Conservation (phyloP, 1,140 invertebrate genomes). For the Heliconius himera region DNA sequence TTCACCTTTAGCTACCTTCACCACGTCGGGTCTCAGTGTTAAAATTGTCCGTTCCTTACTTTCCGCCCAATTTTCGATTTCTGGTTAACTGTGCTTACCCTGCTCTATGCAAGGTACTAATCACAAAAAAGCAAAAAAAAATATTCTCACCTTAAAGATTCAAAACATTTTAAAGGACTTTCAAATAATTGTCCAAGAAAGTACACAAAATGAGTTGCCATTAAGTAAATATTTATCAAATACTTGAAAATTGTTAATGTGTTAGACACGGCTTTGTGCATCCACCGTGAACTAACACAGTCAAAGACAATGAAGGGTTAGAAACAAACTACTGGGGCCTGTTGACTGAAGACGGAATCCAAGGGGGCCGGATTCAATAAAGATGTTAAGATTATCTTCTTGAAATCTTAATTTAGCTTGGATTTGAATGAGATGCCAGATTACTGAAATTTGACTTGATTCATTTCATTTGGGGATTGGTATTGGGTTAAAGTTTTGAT, state of each 20-base stretch:
- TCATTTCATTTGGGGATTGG: not conserved
- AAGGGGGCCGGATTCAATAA: conserved; percentile 7
- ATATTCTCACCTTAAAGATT: not conserved
- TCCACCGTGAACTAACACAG: conserved; percentile 52
- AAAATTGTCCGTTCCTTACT: too few species aligned
- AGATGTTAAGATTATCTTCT: conserved; percentile 36
- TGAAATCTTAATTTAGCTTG: conserved; percentile 70
- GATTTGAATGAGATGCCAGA: conserved; percentile 48
- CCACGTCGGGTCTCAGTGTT: too few species aligned
- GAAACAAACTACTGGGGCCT: not conserved
- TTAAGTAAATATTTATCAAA: conserved; percentile 46
- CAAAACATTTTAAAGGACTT: not conserved
- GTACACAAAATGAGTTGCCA: conserved; percentile 28
- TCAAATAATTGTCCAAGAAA: conserved; percentile 18
- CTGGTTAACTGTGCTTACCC: too few species aligned
- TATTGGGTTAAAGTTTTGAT: not conserved
- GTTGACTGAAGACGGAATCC: conserved; percentile 9
- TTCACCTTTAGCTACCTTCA: too few species aligned
- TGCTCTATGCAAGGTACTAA: too few species aligned
- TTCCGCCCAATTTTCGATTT: too few species aligned
- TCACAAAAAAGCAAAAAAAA: not conserved
- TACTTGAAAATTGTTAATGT: conserved; percentile 50
- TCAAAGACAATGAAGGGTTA: conserved; percentile 31
- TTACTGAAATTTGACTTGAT: not conserved
- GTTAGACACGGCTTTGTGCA: conserved; percentile 52